These are phyloP conservation scores for Neotragus pygmaeus DNA, from an alignment of 2,113 vertebrate genomes.

Conservation along the genomic window DNA sequence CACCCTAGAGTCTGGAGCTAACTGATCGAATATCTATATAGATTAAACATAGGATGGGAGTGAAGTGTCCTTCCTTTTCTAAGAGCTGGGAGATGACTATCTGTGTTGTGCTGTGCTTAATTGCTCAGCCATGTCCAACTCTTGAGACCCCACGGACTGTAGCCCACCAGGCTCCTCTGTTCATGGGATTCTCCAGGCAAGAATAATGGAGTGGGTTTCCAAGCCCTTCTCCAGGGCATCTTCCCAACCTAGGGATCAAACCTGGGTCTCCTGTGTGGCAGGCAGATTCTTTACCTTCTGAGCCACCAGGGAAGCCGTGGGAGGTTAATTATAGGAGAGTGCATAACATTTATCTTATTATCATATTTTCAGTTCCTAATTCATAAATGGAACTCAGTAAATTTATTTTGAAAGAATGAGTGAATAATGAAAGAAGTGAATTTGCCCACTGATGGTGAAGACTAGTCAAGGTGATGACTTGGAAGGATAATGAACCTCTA, in stretches of 20 bases:
- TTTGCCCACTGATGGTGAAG: neutral
- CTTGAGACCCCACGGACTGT: neutral
- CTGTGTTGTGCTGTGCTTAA: neutral
- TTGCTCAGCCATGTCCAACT: neutral
- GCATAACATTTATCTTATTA: neutral
- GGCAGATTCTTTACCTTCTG: neutral
- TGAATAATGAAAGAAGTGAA: neutral
- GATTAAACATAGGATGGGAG: neutral
- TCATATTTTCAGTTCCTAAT: neutral
- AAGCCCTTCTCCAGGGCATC: neutral
- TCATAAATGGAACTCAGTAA: neutral
- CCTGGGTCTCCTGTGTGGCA: neutral
- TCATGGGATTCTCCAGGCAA: neutral
- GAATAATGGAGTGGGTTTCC: neutral
- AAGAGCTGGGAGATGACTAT: neutral
- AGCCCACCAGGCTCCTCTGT: neutral
- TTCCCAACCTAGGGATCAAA: neutral
- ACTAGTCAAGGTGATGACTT: neutral
- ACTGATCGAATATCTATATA: neutral
- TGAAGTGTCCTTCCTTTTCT: neutral
- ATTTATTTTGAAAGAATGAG: constrained; percentile 12
- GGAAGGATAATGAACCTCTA: neutral
- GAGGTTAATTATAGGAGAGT: neutral
- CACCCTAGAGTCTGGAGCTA: neutral
- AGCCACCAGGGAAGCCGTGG: neutral